phyloP scores from a whole-genome alignment of 2,888 invertebrate genomes.

The Smittia sp. region DNA sequence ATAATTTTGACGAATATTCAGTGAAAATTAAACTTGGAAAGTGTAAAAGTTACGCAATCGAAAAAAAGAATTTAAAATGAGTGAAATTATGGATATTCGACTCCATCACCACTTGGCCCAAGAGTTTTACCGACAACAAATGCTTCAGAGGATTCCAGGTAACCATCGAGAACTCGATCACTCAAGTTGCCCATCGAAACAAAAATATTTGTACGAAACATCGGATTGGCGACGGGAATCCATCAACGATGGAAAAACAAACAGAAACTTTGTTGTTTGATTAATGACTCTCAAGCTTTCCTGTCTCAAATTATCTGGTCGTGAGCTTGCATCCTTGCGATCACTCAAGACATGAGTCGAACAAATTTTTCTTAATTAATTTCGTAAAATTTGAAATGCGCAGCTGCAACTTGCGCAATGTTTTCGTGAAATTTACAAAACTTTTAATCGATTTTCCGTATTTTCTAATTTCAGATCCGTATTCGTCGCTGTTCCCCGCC shows the following conservation, averaged over 20 bases:
- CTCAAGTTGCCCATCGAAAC: conserved; percentile 19
- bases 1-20: neutral
- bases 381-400: neutral
- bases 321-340: neutral
- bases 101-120: conserved; percentile 54
- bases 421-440: conserved; percentile 1
- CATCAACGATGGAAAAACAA: conserved; percentile 20
- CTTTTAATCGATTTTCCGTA: conserved; percentile 27
- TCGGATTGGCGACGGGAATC: conserved; percentile 33
- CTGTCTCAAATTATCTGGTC: neutral
- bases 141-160: conserved; percentile 54
- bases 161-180: conserved; percentile 14
- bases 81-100: conserved; percentile 53
- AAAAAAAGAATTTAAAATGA: conserved; percentile 46
- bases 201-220: conserved; percentile 28
- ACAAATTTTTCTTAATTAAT: conserved; percentile 9
- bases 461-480: conserved; percentile 50
- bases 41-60: conserved; percentile 8
- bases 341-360: neutral
- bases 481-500: conserved; percentile 49
- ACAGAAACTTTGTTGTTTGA: conserved; percentile 14
- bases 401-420: conserved; percentile 22
- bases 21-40: neutral
- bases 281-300: conserved; percentile 24
- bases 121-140: conserved; percentile 53